phyloP scores from a whole-genome alignment of 2,113 vertebrate species.

The Dicrurus megarhynchus region DNA sequence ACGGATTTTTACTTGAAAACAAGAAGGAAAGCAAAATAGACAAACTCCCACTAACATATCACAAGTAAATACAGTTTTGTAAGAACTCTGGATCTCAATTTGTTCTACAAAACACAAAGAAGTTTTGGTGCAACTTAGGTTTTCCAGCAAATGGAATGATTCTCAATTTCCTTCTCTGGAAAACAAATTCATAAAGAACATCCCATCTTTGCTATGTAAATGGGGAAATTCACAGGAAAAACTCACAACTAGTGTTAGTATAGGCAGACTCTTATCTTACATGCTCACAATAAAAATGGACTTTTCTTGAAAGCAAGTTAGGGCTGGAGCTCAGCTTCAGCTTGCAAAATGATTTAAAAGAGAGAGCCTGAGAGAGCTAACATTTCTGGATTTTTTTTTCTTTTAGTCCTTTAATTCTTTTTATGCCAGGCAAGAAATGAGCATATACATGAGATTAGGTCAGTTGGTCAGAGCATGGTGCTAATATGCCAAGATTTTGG shows the following conservation, averaged over 20 bases:
- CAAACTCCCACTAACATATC: neutral
- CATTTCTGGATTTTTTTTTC: neutral
- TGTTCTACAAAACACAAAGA: neutral
- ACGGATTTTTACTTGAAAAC: neutral
- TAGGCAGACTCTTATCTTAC: neutral
- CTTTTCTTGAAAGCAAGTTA: neutral
- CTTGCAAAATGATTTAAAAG: neutral
- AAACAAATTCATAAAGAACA: neutral
- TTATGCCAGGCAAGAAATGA: neutral
- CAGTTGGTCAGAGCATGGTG: neutral
- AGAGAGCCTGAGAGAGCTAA: neutral
- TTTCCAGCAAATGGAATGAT: neutral
- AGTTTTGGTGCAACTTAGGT: neutral
- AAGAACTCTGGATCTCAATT: neutral
- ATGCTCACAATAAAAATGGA: neutral
- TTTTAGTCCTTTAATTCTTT: neutral
- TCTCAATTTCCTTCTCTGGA: neutral
- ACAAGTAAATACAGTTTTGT: neutral
- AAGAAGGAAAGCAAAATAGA: neutral
- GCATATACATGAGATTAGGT: neutral
- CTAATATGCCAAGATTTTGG: neutral
- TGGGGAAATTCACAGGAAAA: neutral
- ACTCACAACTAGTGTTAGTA: neutral
- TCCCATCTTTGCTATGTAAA: neutral
- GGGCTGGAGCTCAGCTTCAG: neutral